Conservation (phyloP, 2,888 invertebrate genomes). For the Oxystoma pomonae region DNA sequence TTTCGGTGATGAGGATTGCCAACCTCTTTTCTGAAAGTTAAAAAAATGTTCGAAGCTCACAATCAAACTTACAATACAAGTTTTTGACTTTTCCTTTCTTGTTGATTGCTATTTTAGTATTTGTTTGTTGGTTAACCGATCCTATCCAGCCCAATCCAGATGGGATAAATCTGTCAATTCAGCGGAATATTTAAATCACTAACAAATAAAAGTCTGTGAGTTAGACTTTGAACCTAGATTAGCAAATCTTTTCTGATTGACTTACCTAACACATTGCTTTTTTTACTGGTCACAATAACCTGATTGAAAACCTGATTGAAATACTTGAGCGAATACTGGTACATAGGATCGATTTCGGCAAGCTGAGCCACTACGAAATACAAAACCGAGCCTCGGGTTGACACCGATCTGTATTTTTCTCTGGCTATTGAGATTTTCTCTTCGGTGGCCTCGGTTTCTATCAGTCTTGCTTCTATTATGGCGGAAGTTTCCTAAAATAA, state of each 20-base stretch:
- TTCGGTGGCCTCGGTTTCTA: slow-evolving; percentile 85
- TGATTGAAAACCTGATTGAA: slow-evolving; percentile 78
- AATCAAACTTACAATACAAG: too few species aligned
- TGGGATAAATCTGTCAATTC: too few species aligned
- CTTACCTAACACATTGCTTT: slow-evolving; percentile 42
- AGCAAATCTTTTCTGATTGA: too few species aligned
- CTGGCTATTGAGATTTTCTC: slow-evolving; percentile 79
- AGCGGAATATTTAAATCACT: too few species aligned
- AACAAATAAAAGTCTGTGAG: too few species aligned
- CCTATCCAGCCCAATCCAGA: too few species aligned
- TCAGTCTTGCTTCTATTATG: slow-evolving; percentile 82
- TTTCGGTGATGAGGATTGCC: slow-evolving; percentile 66
- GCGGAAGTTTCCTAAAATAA: slow-evolving; percentile 74
- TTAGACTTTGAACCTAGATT: too few species aligned
- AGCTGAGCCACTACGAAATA: slow-evolving; percentile 89
- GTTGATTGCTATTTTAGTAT: too few species aligned
- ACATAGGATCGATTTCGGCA: slow-evolving; percentile 92
- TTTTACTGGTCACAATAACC: slow-evolving; percentile 75
- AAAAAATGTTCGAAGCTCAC: too few species aligned
- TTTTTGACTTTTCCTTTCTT: too few species aligned
- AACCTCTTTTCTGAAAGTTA: slow-evolving; percentile 54
- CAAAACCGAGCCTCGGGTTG: slow-evolving; percentile 82
- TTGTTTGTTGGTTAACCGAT: too few species aligned
- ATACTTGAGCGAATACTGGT: slow-evolving; percentile 90
- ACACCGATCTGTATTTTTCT: slow-evolving; percentile 80